phyloP scores from a whole-genome alignment of 2,888 invertebrate genomes.

The Rhamnusium bicolor region DNA sequence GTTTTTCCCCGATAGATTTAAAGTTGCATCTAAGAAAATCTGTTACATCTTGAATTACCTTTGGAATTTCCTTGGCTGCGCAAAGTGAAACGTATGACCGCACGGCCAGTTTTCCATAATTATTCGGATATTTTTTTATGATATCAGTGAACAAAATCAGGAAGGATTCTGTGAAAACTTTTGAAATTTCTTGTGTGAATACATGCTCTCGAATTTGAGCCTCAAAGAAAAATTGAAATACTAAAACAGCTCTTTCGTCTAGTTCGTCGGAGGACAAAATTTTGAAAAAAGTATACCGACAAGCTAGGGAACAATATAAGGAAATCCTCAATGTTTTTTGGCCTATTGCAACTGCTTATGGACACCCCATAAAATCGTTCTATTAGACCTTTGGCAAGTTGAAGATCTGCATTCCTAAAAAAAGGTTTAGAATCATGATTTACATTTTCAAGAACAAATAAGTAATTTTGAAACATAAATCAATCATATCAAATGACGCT shows the following conservation, averaged over 20 bases:
- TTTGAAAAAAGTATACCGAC: conserved; percentile 48
- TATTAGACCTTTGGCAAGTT: conserved; percentile 57
- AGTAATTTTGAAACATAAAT: too few relatives aligned
- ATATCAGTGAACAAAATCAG: conserved; percentile 49
- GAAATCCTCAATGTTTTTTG: conserved; percentile 56
- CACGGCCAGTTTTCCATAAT: conserved; percentile 54
- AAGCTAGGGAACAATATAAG: conserved; percentile 55
- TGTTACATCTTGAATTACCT: conserved; percentile 46
- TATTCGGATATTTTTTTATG: conserved; percentile 50
- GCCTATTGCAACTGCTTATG: conserved; percentile 48
- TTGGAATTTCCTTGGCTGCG: conserved; percentile 46
- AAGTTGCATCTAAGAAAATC: conserved; percentile 49
- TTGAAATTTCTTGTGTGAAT: conserved; percentile 35
- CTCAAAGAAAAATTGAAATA: conserved; percentile 58
- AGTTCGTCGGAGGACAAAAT: conserved; percentile 43
- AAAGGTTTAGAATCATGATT: too few relatives aligned
- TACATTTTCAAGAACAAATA: too few relatives aligned
- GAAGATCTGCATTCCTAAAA: conserved; percentile 59
- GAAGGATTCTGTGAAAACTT: conserved; percentile 44
- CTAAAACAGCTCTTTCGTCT: conserved; percentile 55
- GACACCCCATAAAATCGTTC: conserved; percentile 59
- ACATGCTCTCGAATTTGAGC: conserved; percentile 51
- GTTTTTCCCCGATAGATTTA: conserved; percentile 49
- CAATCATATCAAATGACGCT: too few relatives aligned
- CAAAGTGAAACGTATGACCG: conserved; percentile 52